A percentile compares a stretch with the other conserved stretches of the same genome.
Evolutionary conservation across 2,113 vertebrate genomes (phyloP).

Genomic region (Tupaia tana): DNA sequence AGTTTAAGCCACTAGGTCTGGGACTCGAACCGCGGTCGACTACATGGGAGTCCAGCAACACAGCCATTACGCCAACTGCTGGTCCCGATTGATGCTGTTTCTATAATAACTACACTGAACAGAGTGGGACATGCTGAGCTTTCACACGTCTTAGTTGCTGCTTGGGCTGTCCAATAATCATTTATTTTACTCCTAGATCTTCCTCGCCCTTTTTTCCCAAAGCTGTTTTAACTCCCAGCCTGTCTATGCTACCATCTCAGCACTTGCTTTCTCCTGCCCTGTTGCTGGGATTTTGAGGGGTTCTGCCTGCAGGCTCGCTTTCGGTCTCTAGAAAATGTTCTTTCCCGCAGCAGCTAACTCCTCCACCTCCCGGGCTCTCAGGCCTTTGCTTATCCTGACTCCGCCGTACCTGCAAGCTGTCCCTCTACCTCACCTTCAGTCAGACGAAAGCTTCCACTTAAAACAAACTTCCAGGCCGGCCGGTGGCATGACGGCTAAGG

Average conservation of each 20-base stretch:
- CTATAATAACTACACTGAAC: background rate
- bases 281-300: background rate
- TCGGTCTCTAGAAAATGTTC: background rate
- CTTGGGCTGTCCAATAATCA: background rate
- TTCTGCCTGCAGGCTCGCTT: background rate
- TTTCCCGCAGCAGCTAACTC: background rate
- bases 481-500: too few species aligned
- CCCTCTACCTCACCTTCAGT: background rate
- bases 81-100: background rate
- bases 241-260: background rate
- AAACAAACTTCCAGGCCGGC: background rate
- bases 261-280: background rate
- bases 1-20: too few species aligned
- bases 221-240: background rate
- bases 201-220: background rate
- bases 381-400: background rate
- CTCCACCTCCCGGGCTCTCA: background rate
- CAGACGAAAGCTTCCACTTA: background rate
- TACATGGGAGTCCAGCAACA: too few species aligned
- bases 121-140: background rate
- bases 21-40: too few species aligned
- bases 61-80: too few species aligned
- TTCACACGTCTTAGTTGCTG: background rate
- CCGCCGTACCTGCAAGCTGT: background rate
- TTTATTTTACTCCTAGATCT: background rate